Base-by-base conservation (phyloP, 1,140 invertebrate species). In the Drosophila takahashii region DNA sequence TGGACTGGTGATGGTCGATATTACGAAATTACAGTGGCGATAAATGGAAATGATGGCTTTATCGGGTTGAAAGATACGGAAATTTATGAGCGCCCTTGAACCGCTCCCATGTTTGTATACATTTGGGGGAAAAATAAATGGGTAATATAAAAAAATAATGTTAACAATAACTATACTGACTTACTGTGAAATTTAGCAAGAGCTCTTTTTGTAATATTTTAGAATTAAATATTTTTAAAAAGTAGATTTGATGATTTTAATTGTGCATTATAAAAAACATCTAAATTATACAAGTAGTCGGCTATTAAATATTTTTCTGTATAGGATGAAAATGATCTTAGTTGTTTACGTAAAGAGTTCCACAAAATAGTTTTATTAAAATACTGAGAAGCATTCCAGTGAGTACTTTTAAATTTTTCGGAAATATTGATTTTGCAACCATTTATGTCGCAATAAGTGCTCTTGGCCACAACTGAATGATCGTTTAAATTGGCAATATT, bases 11-110 rank as follows among this genome's bases (percentile, higher is more conserved):
- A 64, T 61, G 59, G 79, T 54, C 66, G 32, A 16, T 18, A 59
- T 87, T 85, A 56, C 81, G 42, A 65, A 74, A 85, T 32, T 32
- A 50, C 42, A 56, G 34, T 18, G 42, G 47, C 42, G 26, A 54
- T 73, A 66, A 69, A 87, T 87, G 76, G 56, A 72, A 83, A 83
- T 81, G 16, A 47, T 39, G 37, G 3, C 56, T 53, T 34, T 15
- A 51, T 76, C 44, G 32, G 32, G 18, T 18, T 16, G 69, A 15
- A 50, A 42, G 44, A 16, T 26, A 64, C 13, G 15, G 26, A 27
- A 41, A 50, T 9, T 50, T 48, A 48, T 37, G 32, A 6, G 32
- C 26, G 61, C 64, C 67, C 36, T 48, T 72, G 36, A 58, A 71
- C 18, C 6, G 59, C 4, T 34, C 27, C 22, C 27, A 18, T 5